Percentiles rank a stretch among this genome's conserved stretches.
Conservation (phyloP, 2,888 invertebrate genomes). For the Plusia festucae region DNA sequence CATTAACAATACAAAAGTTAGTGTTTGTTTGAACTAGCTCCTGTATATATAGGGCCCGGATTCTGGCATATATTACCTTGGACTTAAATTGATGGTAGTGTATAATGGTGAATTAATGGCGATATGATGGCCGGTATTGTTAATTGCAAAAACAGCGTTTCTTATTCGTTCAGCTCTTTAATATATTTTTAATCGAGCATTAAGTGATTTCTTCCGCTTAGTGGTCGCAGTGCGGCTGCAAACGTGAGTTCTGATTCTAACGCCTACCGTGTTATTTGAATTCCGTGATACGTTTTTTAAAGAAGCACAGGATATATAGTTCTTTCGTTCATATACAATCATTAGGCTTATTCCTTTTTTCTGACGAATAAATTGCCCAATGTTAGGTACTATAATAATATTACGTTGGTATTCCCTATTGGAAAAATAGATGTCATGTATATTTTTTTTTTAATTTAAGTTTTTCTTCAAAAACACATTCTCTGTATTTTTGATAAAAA, state of each 20-base stretch:
- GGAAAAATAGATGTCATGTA: no score
- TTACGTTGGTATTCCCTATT: no score
- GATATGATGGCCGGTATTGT: slow-evolving; percentile 53
- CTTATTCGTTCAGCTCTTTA: slow-evolving; percentile 41
- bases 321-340: no score
- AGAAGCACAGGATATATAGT: neutral
- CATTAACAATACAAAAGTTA: neutral
- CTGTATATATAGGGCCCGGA: slow-evolving; percentile 17
- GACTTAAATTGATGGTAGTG: slow-evolving; percentile 56
- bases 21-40: neutral
- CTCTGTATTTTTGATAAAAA: no score
- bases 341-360: no score
- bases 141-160: slow-evolving; percentile 57
- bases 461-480: no score
- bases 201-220: neutral
- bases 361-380: neutral
- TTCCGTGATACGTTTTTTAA: neutral
- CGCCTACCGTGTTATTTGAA: neutral
- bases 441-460: no score
- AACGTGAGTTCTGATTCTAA: neutral
- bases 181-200: slow-evolving; percentile 46
- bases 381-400: no score
- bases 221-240: neutral
- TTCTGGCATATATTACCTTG: slow-evolving; percentile 45
- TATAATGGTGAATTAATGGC: slow-evolving; percentile 57